Base-by-base conservation (phyloP, 2,888 invertebrate genomes). In the Prionchulus punctatus region DNA sequence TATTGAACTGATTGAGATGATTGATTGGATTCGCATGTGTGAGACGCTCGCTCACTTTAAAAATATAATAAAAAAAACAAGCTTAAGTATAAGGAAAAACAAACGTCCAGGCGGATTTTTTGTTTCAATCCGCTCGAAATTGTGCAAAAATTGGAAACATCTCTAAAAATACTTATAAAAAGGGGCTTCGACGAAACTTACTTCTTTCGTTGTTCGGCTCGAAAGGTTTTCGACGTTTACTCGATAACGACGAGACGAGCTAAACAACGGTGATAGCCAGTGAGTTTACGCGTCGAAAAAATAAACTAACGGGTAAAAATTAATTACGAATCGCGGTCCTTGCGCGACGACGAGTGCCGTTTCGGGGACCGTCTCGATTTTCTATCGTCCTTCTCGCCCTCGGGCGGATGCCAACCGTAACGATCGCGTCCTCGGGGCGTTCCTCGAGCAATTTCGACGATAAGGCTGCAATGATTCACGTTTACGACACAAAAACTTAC, bases 391-490 rank as follows among this genome's bases (percentile, higher is more conserved):
- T 12, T 12, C 23, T 45, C n/a, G 47, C 4, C 15, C 12, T 26
- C 28, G 4, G n/a, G 54, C 21, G 54, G 42, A 23, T 2, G 4
- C 36, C 45, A 56, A n/a, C 21, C 26, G 30, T 47, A 27, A 3
- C 50, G 50, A 42, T 56, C 56, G 18, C 56, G 56, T n/a, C 56
- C 56, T 18, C 30, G 51, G n/a, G 56, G 56, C 28, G 56, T 56
- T 2, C 56, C 56, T 23, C 27, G 26, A 23, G 56, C 56, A 3
- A 56, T 30, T 26, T 56, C 56, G 3, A 56, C 45, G n/a, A 27
- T 55, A 12, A 55, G 48, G 12, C 55, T 55, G 27, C 18, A 54
- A 36, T 36, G 18, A 7, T 12, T 36, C n/a, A n/a, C n/a, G n/a
- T n/a, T n/a, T n/a, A n/a, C n/a, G n/a, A n/a, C n/a, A n/a, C n/a